Conservation (phyloP, 2,113 vertebrate species). For the Lepisosteus osseus region DNA sequence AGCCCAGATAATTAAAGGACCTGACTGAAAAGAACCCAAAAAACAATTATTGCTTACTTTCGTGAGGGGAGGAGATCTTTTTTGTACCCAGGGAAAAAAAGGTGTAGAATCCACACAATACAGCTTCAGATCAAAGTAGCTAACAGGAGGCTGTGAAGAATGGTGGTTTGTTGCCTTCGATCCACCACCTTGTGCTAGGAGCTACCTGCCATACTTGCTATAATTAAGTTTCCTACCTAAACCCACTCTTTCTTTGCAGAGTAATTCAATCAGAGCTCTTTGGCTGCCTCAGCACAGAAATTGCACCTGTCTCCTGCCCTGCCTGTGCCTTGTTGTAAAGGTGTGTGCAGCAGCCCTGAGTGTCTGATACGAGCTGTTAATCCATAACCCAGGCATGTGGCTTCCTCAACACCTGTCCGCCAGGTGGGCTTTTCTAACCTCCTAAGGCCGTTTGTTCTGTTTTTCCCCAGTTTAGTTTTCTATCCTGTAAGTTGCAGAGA, state of each 20-base stretch:
- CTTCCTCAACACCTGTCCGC: slow-evolving; percentile 47
- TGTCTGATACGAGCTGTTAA: slow-evolving; percentile 48
- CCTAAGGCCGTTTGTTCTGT: slow-evolving; percentile 21
- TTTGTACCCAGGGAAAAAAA: slow-evolving; percentile 5
- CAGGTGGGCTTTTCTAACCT: slow-evolving; percentile 46
- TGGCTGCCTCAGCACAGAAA: slow-evolving; percentile 27
- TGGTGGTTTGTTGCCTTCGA: slow-evolving; percentile 39
- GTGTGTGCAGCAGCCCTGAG: slow-evolving; percentile 23
- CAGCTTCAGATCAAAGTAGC: slow-evolving; percentile 51
- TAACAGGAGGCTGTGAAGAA: slow-evolving; percentile 37
- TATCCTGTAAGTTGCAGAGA: slow-evolving; percentile 12
- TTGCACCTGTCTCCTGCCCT: slow-evolving; percentile 34
- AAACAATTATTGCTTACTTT: slow-evolving; percentile 31
- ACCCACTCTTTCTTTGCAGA: slow-evolving; percentile 39
- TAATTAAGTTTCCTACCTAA: slow-evolving; percentile 51
- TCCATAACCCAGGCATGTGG: slow-evolving; percentile 41
- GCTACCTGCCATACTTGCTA: slow-evolving; percentile 23
- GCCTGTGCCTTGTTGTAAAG: slow-evolving; percentile 33
- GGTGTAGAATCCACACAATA: slow-evolving; percentile 45
- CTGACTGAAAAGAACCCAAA: slow-evolving; percentile 37
- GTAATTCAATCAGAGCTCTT: slow-evolving; percentile 45
- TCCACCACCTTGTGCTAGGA: slow-evolving; percentile 29
- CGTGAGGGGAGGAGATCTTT: slow-evolving; percentile 5
- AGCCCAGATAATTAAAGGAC: slow-evolving; percentile 50
- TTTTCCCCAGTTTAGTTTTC: slow-evolving; percentile 21